These are phyloP conservation scores for Drosophila kambysellisi DNA, from an alignment of 2,888 invertebrate genomes.

Conservation along the genomic window DNA sequence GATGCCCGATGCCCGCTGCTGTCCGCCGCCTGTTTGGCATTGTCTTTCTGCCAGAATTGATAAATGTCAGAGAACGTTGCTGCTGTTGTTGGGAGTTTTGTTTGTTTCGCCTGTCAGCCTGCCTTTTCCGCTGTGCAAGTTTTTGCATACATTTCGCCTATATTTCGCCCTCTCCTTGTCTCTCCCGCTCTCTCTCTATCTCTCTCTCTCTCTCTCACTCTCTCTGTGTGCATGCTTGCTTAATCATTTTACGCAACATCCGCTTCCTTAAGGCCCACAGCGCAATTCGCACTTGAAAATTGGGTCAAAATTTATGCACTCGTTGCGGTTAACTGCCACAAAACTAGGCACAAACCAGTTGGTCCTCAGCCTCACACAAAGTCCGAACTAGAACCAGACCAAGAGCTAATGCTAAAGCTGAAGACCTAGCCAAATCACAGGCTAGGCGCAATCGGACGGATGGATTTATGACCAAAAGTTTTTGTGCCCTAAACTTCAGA, in stretches of 20 bases:
- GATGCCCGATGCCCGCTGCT: constrained; percentile 1
- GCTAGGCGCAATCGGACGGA: constrained; percentile 40
- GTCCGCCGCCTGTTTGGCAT: constrained; percentile 47
- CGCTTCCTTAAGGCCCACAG: constrained; percentile 41
- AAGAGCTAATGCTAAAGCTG: background rate
- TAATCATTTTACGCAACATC: constrained; percentile 77
- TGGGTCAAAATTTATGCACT: constrained; percentile 79
- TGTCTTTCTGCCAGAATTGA: constrained; percentile 77
- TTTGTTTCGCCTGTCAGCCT: constrained; percentile 48
- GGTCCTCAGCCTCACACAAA: constrained; percentile 21
- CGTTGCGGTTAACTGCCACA: constrained; percentile 58
- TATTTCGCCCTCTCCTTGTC: constrained; percentile 4
- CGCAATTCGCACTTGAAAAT: constrained; percentile 75
- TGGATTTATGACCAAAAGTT: constrained; percentile 77
- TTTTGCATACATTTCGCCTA: constrained; percentile 52
- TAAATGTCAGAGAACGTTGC: constrained; percentile 69
- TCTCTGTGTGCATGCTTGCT: constrained; percentile 21
- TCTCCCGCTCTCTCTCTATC: background rate
- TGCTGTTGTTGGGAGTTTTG: constrained; percentile 55
- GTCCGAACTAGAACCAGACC: constrained; percentile 1
- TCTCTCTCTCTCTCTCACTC: background rate
- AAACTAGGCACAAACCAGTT: constrained; percentile 51
- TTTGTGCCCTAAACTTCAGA: constrained; percentile 71
- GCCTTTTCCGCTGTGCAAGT: constrained; percentile 57
- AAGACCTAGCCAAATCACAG: constrained; percentile 9